These are phyloP conservation scores for Arctocebus calabarensis DNA, from an alignment of 2,797 vertebrate genomes.

Conservation along the genomic window DNA sequence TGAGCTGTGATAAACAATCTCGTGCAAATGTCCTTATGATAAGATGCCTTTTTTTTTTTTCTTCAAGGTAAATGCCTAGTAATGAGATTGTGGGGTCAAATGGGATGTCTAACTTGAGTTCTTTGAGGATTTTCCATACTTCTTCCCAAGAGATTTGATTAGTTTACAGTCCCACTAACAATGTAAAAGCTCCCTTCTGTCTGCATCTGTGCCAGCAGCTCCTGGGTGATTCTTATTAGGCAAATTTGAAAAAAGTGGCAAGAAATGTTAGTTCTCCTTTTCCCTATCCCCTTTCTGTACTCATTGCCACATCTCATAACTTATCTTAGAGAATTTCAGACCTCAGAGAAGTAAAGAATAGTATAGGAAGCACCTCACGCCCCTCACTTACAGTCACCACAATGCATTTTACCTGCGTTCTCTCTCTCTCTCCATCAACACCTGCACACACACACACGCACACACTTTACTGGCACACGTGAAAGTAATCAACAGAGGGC, in stretches of 20 bases:
- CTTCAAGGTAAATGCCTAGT: no score
- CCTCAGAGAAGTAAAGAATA: neutral
- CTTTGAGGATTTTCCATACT: no score
- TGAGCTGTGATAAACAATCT: no score
- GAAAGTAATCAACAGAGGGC: neutral
- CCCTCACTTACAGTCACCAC: neutral
- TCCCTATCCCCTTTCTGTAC: neutral
- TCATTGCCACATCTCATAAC: neutral
- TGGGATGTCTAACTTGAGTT: no score
- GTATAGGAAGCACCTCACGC: neutral
- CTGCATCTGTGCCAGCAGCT: no score
- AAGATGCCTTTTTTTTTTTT: no score
- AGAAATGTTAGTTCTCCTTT: neutral
- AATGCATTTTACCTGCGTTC: neutral
- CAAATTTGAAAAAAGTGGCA: neutral
- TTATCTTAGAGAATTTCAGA: neutral
- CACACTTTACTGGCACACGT: fast-evolving
- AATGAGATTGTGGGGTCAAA: no score
- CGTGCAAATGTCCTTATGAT: no score
- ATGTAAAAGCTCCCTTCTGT: no score
- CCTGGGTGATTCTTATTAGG: neutral
- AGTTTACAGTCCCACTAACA: no score
- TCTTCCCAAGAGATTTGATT: no score
- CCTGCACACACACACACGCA: fast-evolving
- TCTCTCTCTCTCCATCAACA: fast-evolving